These are phyloP conservation scores for Coryphaenoides rupestris DNA, from an alignment of 2,113 vertebrate species.

Conservation along the genomic window DNA sequence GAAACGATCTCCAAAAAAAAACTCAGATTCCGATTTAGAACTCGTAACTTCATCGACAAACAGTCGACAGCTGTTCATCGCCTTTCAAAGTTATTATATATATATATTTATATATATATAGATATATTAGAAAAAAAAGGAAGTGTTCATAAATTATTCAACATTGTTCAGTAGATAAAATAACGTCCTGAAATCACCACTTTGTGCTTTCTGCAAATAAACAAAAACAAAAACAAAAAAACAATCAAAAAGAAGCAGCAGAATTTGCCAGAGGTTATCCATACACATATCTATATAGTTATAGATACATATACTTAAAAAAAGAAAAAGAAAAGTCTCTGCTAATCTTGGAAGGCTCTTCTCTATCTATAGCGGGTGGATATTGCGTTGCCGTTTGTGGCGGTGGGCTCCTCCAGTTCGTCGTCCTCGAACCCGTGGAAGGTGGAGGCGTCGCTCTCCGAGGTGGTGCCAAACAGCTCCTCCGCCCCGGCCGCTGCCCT, in stretches of 20 bases:
- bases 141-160: slow-evolving; percentile 70
- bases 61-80: slow-evolving; percentile 45
- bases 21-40: slow-evolving; percentile 36
- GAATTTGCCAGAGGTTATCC: slow-evolving; percentile 71
- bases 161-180: slow-evolving; percentile 72
- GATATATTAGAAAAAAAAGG: slow-evolving; percentile 53
- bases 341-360: slow-evolving; percentile 32
- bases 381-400: slow-evolving; percentile 80
- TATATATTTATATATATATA: too few species aligned
- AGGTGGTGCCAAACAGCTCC: slow-evolving; percentile 97
- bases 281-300: slow-evolving; percentile 27
- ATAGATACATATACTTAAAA: slow-evolving; percentile 26
- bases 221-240: slow-evolving; percentile 41
- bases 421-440: slow-evolving; percentile 98
- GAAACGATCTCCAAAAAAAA: slow-evolving; percentile 31
- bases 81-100: slow-evolving; percentile 60
- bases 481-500: slow-evolving; percentile 83
- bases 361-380: slow-evolving; percentile 86
- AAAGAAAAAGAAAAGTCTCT: slow-evolving; percentile 34
- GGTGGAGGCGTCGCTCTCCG: slow-evolving; percentile 97
- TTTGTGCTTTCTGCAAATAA: slow-evolving; percentile 74
- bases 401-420: slow-evolving; percentile 88
- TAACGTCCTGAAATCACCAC: slow-evolving; percentile 66
- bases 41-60: slow-evolving; percentile 42
- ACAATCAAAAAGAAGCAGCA: slow-evolving; percentile 72